These are phyloP conservation scores for Eupithecia centaureata DNA, from an alignment of 2,888 invertebrate species.

Conservation along the genomic window DNA sequence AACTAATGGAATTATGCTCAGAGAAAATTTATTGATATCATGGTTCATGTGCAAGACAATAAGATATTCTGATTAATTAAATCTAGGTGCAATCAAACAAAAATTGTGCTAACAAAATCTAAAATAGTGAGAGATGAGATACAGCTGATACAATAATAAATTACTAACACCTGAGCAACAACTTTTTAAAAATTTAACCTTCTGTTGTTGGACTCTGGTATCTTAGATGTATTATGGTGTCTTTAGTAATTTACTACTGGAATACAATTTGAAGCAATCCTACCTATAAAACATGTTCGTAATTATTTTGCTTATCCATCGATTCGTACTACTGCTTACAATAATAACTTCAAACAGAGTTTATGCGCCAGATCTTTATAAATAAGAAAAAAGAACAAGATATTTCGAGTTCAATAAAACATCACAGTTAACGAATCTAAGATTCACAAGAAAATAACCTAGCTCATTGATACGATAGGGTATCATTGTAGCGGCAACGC, in stretches of 20 bases:
- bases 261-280: not conserved
- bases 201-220: too few relatives aligned
- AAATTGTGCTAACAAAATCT: conserved; percentile 25
- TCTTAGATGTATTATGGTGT: not conserved
- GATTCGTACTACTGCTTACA: not conserved
- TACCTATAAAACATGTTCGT: not conserved
- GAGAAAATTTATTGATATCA: conserved; percentile 11
- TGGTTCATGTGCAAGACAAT: not conserved
- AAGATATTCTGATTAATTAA: conserved; percentile 24
- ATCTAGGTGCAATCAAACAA: conserved; percentile 35
- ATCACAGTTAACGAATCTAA: conserved; percentile 46
- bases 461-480: conserved; percentile 23
- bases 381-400: conserved; percentile 23
- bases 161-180: too few relatives aligned
- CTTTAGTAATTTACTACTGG: conserved; percentile 2
- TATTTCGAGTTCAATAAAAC: conserved; percentile 28
- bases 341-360: not conserved
- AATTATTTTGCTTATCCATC: not conserved
- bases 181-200: too few relatives aligned
- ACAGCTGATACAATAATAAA: not conserved
- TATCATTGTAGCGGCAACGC: conserved; percentile 23
- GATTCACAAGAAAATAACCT: conserved; percentile 42
- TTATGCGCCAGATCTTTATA: conserved; percentile 31
- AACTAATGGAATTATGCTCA: conserved; percentile 40
- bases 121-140: not conserved